A percentile compares a stretch with the other conserved stretches of the same genome.
Conservation (phyloP, 2,113 vertebrate species). For the Scopus umbretta region DNA sequence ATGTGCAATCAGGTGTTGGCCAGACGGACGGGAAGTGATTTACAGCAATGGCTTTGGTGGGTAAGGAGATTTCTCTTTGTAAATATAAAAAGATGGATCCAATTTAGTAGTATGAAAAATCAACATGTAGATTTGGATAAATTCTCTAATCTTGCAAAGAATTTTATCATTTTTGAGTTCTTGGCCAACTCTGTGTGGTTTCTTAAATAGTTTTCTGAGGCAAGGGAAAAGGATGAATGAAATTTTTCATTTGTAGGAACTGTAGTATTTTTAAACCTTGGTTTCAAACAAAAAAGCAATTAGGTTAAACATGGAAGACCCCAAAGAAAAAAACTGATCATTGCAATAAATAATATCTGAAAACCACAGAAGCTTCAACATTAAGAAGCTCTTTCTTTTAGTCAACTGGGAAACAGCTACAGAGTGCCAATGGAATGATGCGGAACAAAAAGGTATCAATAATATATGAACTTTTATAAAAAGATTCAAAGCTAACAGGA, state of each 20-base stretch:
- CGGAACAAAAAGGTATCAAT: not conserved
- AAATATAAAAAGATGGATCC: not conserved
- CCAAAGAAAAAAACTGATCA: not conserved
- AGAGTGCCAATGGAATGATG: not conserved
- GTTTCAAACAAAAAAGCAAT: slow-evolving; percentile 2
- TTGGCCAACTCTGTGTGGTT: not conserved
- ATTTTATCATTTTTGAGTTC: not conserved
- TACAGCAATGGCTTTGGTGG: not conserved
- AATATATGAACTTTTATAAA: not conserved
- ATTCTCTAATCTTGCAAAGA: not conserved
- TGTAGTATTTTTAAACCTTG: not conserved
- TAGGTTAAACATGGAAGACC: not conserved
- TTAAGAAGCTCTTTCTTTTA: not conserved
- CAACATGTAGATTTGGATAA: slow-evolving; percentile 6
- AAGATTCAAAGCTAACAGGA: not conserved
- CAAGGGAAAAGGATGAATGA: not conserved
- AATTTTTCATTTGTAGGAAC: not conserved
- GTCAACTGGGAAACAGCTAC: not conserved
- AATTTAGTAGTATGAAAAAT: slow-evolving; percentile 13
- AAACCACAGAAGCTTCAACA: not conserved
- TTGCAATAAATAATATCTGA: not conserved
- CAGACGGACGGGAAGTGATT: not conserved
- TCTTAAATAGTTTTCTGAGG: slow-evolving; percentile 3
- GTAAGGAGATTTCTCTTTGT: not conserved
- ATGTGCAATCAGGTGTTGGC: not conserved